Base-by-base conservation (phyloP, 2,888 invertebrate genomes). In the Monoplex corrugatus region DNA sequence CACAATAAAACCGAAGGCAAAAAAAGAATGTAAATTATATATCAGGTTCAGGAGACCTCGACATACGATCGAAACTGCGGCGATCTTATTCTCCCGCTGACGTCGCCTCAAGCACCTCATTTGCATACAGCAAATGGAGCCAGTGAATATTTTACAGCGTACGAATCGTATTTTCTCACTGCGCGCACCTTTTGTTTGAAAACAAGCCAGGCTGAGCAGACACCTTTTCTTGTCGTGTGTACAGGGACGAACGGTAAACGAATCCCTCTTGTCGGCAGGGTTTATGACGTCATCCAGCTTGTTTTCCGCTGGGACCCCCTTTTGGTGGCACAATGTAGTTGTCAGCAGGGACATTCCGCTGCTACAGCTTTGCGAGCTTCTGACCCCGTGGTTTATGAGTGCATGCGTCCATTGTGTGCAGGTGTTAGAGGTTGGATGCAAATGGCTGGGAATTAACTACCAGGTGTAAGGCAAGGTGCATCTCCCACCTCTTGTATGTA, bases 1-100 rank as follows among this genome's bases (percentile, higher is more conserved):
- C 63, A 57, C 63, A 85, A 45, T 63, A 85, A 85, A 35, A 1
- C 19, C 84, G n/a, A 40, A 3, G 28, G 85, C 84, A 23, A 68
- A 40, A 86, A 44, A 82, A 57, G 57, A 84, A 84, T 84, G 84
- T 50, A 84, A 84, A 84, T 84, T 84, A 84, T 84, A 87, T 87
- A 87, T 87, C 87, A 87, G 35, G 72, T 87, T 87, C 75, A 43
- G 35, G 45, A 45, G 87, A 75, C 87, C 87, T 87, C 87, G 87
- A 75, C 35, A 45, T 32, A 32, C 75, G 44, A 75, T 38, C 72
- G 87, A 45, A 87, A 75, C 87, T 68, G 72, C 87, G 72, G 87
- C 87, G 44, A 87, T 87, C 87, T 87, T 80, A 78, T 87, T 87
- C 87, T 35, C 50, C 50, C 35, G 50, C 87, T 45, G 75, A 78